These are phyloP conservation scores for Indicator maculatus DNA, from an alignment of 2,113 vertebrate genomes.

Conservation along the genomic window DNA sequence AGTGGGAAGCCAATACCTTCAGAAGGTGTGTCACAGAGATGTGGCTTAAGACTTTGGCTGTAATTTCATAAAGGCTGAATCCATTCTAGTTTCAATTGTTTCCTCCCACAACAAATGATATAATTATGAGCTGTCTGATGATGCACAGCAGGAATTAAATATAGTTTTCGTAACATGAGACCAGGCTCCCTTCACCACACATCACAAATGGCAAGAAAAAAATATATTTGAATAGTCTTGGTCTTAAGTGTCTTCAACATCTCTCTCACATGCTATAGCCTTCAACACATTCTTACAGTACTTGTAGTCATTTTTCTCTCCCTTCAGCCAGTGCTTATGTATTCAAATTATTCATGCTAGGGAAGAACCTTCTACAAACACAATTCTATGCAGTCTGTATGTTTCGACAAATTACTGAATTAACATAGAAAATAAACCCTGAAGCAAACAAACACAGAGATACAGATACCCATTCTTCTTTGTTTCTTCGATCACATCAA, in stretches of 20 bases:
- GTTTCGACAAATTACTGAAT: neutral
- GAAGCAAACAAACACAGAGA: accelerated
- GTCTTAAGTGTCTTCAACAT: neutral
- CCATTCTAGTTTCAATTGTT: neutral
- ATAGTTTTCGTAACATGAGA: neutral
- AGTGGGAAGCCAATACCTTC: neutral
- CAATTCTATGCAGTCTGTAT: neutral
- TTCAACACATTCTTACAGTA: neutral
- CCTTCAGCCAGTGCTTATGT: neutral
- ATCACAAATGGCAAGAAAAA: neutral
- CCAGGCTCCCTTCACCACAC: neutral
- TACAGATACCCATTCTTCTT: neutral
- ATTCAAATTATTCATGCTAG: neutral
- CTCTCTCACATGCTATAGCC: neutral
- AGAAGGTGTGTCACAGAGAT: neutral
- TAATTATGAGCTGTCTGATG: neutral
- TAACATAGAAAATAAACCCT: neutral
- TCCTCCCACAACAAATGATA: neutral
- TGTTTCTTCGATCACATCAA: neutral
- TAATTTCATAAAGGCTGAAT: neutral
- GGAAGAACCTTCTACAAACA: neutral
- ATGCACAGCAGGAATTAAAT: neutral
- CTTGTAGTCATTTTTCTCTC: neutral
- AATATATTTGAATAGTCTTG: neutral
- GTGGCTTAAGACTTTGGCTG: neutral